Evolutionary conservation across 2,888 invertebrate species (phyloP).

Genomic region (Pediacus dermestoides): DNA sequence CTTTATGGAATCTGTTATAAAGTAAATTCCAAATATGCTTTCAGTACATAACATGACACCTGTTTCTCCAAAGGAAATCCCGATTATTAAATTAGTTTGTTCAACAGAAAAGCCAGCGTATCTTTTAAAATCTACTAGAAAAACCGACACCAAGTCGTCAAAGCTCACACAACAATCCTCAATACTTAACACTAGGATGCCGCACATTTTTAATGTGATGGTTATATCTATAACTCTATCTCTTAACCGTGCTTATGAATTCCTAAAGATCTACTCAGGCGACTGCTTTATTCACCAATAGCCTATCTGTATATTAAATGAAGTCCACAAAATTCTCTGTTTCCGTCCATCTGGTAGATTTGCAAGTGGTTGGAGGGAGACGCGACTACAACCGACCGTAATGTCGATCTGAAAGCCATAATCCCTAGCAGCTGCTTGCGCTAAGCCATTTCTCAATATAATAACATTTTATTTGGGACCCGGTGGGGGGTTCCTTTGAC

Average conservation of each 20-base stretch:
- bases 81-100: too few relatives aligned
- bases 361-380: not conserved
- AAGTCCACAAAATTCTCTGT: constrained; percentile 16
- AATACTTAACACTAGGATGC: too few relatives aligned
- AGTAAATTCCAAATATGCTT: too few relatives aligned
- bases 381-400: constrained; percentile 23
- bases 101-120: too few relatives aligned
- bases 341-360: constrained; percentile 7
- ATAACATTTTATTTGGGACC: constrained; percentile 42
- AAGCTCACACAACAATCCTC: too few relatives aligned
- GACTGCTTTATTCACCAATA: constrained; percentile 23
- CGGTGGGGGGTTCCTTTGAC: constrained; percentile 41
- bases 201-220: too few relatives aligned
- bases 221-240: constrained; percentile 29
- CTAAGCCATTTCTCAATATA: constrained; percentile 43
- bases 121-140: too few relatives aligned
- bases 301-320: constrained; percentile 18
- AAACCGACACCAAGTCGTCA: too few relatives aligned
- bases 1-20: too few relatives aligned
- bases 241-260: constrained; percentile 26
- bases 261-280: constrained; percentile 15
- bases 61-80: too few relatives aligned
- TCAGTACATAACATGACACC: too few relatives aligned
- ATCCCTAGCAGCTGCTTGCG: constrained; percentile 41
- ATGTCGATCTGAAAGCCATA: constrained; percentile 35